phyloP scores from a whole-genome alignment of 92 coral and sea anemone species.

The Palythoa caribaeorum region DNA sequence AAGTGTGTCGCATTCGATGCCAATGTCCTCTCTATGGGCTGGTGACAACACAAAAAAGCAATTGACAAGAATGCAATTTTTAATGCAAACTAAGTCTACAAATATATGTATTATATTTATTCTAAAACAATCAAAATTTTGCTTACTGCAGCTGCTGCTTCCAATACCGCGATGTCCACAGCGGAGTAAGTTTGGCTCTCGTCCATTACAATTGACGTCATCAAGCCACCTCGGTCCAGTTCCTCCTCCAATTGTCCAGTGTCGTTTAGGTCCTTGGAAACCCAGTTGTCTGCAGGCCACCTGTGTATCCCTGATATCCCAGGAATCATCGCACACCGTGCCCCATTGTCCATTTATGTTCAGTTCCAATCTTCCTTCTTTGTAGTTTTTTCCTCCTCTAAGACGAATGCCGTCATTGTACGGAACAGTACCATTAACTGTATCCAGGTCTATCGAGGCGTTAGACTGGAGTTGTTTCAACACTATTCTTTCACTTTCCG shows the following conservation, averaged over 20 bases:
- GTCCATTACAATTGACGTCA: conserved; percentile 69
- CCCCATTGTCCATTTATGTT: conserved; percentile 76
- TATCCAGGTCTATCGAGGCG: conserved; percentile 42
- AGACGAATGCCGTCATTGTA: conserved; percentile 73
- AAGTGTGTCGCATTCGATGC: too few species aligned
- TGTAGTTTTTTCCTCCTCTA: conserved; percentile 62
- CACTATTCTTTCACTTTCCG: conserved; percentile 32
- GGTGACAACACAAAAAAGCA: too few species aligned
- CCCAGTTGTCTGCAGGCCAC: conserved; percentile 88
- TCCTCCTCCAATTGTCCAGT: conserved; percentile 59
- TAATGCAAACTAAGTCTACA: too few species aligned
- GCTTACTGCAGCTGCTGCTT: conserved; percentile 66
- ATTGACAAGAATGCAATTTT: too few species aligned
- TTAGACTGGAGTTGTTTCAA: conserved; percentile 53
- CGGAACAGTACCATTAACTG: conserved; percentile 34
- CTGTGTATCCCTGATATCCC: conserved; percentile 58
- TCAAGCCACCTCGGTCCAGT: conserved; percentile 70
- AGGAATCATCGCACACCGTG: conserved; percentile 70
- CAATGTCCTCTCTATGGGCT: too few species aligned
- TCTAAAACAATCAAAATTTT: neutral
- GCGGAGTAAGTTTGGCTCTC: conserved; percentile 56
- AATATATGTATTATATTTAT: too few species aligned
- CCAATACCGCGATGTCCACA: conserved; percentile 74
- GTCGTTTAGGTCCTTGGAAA: conserved; percentile 66
- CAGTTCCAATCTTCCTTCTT: conserved; percentile 76